Conservation (phyloP, 1,140 invertebrate species). For the Epicauta chinensis region DNA sequence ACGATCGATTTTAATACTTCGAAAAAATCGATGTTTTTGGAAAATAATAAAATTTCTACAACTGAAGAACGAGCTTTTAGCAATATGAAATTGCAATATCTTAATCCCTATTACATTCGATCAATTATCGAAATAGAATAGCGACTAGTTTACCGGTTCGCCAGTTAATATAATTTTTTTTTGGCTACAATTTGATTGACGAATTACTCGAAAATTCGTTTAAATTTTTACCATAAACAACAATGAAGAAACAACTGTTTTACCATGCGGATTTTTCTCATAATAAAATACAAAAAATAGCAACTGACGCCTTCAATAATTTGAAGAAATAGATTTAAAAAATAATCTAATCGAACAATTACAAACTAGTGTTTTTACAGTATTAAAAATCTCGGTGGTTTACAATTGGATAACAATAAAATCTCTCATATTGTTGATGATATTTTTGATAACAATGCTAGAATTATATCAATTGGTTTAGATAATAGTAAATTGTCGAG, state of each 20-base stretch:
- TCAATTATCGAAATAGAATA: conserved; percentile 1
- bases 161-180: background rate
- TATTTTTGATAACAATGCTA: too few relatives aligned
- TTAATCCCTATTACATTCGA: background rate
- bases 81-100: background rate
- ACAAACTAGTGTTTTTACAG: background rate
- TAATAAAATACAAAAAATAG: background rate
- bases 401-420: conserved; percentile 2
- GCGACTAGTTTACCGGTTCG: background rate
- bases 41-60: conserved; percentile 1
- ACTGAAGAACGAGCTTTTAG: conserved; percentile 1
- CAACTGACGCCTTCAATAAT: background rate
- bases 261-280: background rate
- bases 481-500: too few relatives aligned
- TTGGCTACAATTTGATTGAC: background rate
- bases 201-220: background rate
- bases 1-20: background rate
- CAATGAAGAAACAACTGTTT: background rate
- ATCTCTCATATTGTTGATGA: conserved; percentile 1
- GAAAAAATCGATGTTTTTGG: background rate
- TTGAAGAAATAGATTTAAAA: conserved; percentile 1
- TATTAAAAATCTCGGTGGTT: background rate
- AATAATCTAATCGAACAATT: conserved; percentile 1
- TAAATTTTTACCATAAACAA: background rate
- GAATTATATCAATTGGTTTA: too few relatives aligned